Evolutionary conservation across 1,140 invertebrate genomes (phyloP), one percentile per base, ranked within the genome.

Genomic region (Bombus cullumanus): DNA sequence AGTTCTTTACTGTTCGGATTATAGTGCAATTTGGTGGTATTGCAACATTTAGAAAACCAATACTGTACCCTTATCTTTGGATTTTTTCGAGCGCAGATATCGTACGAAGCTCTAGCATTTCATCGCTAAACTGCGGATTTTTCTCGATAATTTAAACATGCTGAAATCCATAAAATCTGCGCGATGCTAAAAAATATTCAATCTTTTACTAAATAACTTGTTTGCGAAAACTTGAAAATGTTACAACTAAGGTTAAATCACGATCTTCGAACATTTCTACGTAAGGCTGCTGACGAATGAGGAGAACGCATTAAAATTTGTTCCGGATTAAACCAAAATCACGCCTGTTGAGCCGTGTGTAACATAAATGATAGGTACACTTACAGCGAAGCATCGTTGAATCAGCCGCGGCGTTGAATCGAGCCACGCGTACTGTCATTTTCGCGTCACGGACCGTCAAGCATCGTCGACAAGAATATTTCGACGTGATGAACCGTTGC

Each of bases 381-480:
- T 39, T 41, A 22, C 37, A 43, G 28, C 39, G 37, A 59, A 74
- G 62, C 68, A 34, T 77, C 43, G 62, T n/a, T 69, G 81, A 76
- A 53, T 68, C 31, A 22, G 47, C 47, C 47, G 47, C 47, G 41
- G 47, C 43, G 25, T 39, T 34, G 68, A 41, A 73, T 59, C 47
- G 79, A 37, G 64, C 78, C 31, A 43, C 31, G 77, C 43, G 31
- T 8, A 37, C 34, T 69, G 81, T 83, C 81, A 83, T 78, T 77
- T 64, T n/a, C 81, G n/a, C 47, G 74, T 83, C 75, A 83, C 74
- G 43, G 74, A 77, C 53, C 74, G 74, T 83, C 81, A n/a, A 66
- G 81, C 81, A 43, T 69, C 75, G 81, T 57, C 74, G 69, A 53
- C 81, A 83, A 83, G 81, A 78, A 83, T 83, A 83, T 83, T 77